Base-by-base conservation (phyloP, 30 jellyfish, hydroid and myxozoan species). In the Chrysaora quinquecirrha region DNA sequence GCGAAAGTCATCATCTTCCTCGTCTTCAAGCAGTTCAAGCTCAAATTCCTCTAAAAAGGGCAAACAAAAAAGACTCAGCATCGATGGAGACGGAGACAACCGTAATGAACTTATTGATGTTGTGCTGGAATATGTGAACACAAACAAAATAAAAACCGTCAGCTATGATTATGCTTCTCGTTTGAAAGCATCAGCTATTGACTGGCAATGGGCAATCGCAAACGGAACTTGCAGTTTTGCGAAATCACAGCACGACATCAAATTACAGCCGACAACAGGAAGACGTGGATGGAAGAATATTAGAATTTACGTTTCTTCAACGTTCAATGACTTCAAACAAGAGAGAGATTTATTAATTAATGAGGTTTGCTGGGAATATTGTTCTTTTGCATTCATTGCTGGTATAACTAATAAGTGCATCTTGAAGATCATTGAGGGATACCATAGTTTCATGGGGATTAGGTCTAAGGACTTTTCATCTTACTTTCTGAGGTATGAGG, bases 171-270 rank as follows among this genome's bases (percentile, higher is more conserved):
- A 76, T 23, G 96, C 96, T 27, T 71, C 96, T 24, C 58, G 89
- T 14, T 64, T 85, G 31, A 75, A 74, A 21, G 96, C 96, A 0
- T 74, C 96, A 11, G 96, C 72, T 31, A 76, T 85, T 31, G 73
- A 85, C 73, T 75, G 82, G 80, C 96, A 85, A 75, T 85, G 96
- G 96, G 96, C 96, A 6, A 85, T 85, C 20, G 85, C 79, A 0
- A 85, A 85, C 58, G 96, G 89, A 1, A 85, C 96, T 0, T 30
- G 79, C 16, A 38, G 76, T 1, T 67, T 74, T 68, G 50, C 83
- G 3, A 70, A 73, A 19, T 19, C 64, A n/a, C 56, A 63, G 63
- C 29, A 27, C 22, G 72, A 84, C 49, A 65, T 78, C 9, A 46
- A 22, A 33, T 62, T 85, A 30, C 27, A 74, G 65, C 96, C 96